A percentile compares a stretch with the other conserved stretches of the same genome.
phyloP scores from a whole-genome alignment of 1,140 invertebrate species.

The Drosophila persimilis region DNA sequence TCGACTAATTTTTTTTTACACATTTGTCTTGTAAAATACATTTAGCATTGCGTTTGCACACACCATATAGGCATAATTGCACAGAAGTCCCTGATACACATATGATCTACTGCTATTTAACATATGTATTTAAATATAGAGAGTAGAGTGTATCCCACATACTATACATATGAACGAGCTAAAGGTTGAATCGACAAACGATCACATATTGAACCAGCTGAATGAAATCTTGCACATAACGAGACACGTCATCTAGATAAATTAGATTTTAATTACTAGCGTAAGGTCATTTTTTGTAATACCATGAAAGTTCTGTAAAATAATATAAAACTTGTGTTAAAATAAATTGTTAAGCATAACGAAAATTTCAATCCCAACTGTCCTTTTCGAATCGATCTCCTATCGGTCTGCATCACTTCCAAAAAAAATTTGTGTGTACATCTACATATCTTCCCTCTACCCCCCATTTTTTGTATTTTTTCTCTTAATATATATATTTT shows the following conservation, averaged over 20 bases:
- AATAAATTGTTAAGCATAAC: constrained; percentile 75
- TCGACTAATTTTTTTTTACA: constrained; percentile 45
- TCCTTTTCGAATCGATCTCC: too few species aligned
- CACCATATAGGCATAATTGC: constrained; percentile 37
- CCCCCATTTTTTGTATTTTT: too few species aligned
- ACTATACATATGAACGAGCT: constrained; percentile 30
- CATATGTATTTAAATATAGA: constrained; percentile 35
- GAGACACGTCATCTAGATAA: constrained; percentile 62
- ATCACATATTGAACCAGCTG: constrained; percentile 51
- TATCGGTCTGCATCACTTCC: too few species aligned
- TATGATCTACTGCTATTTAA: constrained; percentile 7
- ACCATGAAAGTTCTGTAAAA: constrained; percentile 68
- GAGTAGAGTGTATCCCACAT: constrained; percentile 25
- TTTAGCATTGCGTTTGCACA: constrained; percentile 57
- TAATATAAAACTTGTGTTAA: constrained; percentile 75
- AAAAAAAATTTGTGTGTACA: too few species aligned
- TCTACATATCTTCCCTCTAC: too few species aligned
- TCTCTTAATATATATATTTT: too few species aligned
- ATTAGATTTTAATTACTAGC: constrained; percentile 63
- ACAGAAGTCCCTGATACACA: constrained; percentile 54
- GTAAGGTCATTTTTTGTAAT: constrained; percentile 73
- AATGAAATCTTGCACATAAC: constrained; percentile 46
- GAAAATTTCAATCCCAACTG: constrained; percentile 14
- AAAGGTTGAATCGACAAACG: constrained; percentile 22
- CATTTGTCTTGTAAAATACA: constrained; percentile 68